These are phyloP conservation scores for Hydrozoanthus gracilis DNA, from an alignment of 92 coral and sea anemone genomes.

Conservation along the genomic window DNA sequence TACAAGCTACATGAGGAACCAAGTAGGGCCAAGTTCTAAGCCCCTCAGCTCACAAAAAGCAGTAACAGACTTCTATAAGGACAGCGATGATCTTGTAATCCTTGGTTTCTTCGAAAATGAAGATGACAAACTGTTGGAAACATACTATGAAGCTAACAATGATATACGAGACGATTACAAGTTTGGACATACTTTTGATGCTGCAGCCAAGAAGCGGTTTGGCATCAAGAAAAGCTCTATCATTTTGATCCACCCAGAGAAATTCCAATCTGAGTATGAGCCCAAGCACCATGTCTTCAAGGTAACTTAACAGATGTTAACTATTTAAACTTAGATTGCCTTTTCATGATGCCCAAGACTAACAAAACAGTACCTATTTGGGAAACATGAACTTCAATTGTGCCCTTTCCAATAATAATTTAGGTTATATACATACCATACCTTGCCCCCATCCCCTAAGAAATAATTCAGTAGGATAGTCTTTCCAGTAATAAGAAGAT, in stretches of 20 bases:
- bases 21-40: constrained; percentile 97
- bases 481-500: too few relatives aligned
- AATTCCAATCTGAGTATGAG: constrained; percentile 89
- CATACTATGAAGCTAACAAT: constrained; percentile 93
- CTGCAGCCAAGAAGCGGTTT: constrained; percentile 86
- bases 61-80: constrained; percentile 87
- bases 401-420: too few relatives aligned
- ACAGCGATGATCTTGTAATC: constrained; percentile 81
- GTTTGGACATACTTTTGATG: constrained; percentile 94
- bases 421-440: too few relatives aligned
- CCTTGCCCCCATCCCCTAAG: too few relatives aligned
- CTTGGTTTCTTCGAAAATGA: constrained; percentile 90
- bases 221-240: constrained; percentile 83
- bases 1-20: constrained; percentile 83
- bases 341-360: too few relatives aligned
- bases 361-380: too few relatives aligned
- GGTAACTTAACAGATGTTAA: constrained; percentile 52
- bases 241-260: constrained; percentile 91
- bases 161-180: constrained; percentile 89
- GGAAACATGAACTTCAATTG: too few relatives aligned
- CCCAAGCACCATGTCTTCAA: constrained; percentile 80
- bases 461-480: too few relatives aligned
- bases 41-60: constrained; percentile 80
- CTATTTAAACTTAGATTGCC: too few relatives aligned
- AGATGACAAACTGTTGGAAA: constrained; percentile 75